Base-by-base conservation (phyloP, 2,113 vertebrate genomes). In the Oreochromis tanganicae region DNA sequence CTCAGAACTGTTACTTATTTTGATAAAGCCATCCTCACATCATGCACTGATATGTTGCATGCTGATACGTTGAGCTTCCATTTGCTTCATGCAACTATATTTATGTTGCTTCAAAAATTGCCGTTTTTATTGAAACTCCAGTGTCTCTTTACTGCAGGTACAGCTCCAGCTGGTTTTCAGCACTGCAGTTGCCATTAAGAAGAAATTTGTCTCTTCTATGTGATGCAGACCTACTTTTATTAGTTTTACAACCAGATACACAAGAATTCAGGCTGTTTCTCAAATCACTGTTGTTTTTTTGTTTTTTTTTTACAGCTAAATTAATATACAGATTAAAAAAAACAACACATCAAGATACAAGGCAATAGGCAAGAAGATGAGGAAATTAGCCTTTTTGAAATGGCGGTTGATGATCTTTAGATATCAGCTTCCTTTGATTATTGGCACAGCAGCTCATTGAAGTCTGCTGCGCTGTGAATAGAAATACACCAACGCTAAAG, bases 131-230 rank as follows among this genome's bases (percentile, higher is more conserved):
- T 50, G 29, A 52, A 34, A 32, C 24, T 21, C 12, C 16, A 50
- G 73, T 10, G 3, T 27, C 24, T 73, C 11, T 3, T 21, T 50
- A 50, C 46, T 82, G 87, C 87, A 89, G 92, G 85, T 92, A 89
- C 5, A 57, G 81, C 87, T 52, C 46, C 27, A 50, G 73, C 73
- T 34, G 73, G 73, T 85, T 87, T 46, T n/a, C 16, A n/a, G 55
- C 88, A 56, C 82, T 80, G 88, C 81, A 14, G 63, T 11, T 86
- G 63, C 75, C 86, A 88, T 91, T 89, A 91, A 85, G 89, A 82
- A 79, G 29, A 78, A 56, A 48, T 55, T 75, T 73, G 81, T 71
- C 75, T 81, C 66, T 83, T 73, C 75, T 71, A 82, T 63, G 11
- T 88, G 73, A 91, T 63, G 83, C 84, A 83, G 75, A 91, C 10